Conservation (phyloP, 2,797 vertebrate genomes). For the Steatocranus sp. region DNA sequence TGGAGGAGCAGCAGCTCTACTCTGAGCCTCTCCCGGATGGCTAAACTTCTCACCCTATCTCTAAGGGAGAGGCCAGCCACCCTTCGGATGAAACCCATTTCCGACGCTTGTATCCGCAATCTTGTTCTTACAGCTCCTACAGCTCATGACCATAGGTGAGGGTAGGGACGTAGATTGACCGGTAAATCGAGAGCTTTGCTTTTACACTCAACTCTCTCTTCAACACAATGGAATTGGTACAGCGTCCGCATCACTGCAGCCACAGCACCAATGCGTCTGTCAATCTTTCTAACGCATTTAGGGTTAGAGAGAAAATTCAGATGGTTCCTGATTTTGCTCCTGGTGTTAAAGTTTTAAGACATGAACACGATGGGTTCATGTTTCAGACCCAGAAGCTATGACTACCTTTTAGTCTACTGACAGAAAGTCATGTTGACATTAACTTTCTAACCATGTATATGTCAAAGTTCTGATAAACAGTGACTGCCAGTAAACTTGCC, state of each 20-base stretch:
- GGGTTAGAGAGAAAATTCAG: neutral
- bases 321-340: neutral
- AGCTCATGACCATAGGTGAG: neutral
- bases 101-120: neutral
- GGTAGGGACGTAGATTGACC: neutral
- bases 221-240: neutral
- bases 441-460: neutral
- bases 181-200: neutral
- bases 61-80: neutral
- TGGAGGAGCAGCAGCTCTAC: neutral
- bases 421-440: neutral
- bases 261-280: neutral
- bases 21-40: neutral
- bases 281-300: neutral
- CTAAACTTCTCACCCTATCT: neutral
- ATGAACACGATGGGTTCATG: neutral
- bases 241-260: neutral
- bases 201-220: neutral
- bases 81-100: neutral
- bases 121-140: neutral
- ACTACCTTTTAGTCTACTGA: neutral
- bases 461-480: neutral
- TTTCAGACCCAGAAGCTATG: neutral
- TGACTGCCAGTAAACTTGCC: neutral
- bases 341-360: neutral